Base-by-base conservation (phyloP, 2,888 invertebrate genomes). In the Amphiduros pacificus region DNA sequence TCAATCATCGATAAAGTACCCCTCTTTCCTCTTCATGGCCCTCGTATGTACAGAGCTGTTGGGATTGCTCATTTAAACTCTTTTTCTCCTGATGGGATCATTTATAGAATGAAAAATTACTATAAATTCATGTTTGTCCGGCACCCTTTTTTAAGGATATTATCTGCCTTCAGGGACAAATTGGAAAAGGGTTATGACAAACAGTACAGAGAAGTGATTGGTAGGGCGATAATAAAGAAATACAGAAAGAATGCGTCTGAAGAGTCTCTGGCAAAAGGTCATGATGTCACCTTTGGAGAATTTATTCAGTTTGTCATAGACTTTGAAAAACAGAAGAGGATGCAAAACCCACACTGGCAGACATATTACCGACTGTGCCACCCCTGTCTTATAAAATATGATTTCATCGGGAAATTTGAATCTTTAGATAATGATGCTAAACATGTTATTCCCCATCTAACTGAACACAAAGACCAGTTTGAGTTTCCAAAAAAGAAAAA, bases 131-230 rank as follows among this genome's bases (percentile, higher is more conserved):
- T 94, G 55, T 89, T 95, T 73, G 93, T 91, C 0, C 86, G 95
- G 26, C 92, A 95, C 84, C 95, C 95, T 0, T 90, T 95, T 79
- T 94, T 95, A 77, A 87, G 95, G 64, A 80, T 95, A 50, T 84
- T 95, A 50, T 94, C 94, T 0, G 94, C 94, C 0, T 95, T 89
- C 81, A 87, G 92, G 66, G 95, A 95, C 82, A 95, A 95, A 83
- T 55, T 40, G 55, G 41, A 40, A 1, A 28, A 55, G 41, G 40
- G 41, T 41, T 55, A 41, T 27, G 40, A 55, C 26, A 22, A 41
- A 17, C 36, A 55, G 55, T 55, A 49, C 86, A n/a, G n/a, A n/a
- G n/a, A n/a, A n/a, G n/a, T n/a, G n/a, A n/a, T n/a, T n/a, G 91
- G 92, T 1, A 84, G 87, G 27, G 86, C 88, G 66, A 92, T 92